A percentile compares a stretch with the other conserved stretches of the same genome.
Conservation (phyloP, 2,888 invertebrate species). For the Synergus laeviventris region DNA sequence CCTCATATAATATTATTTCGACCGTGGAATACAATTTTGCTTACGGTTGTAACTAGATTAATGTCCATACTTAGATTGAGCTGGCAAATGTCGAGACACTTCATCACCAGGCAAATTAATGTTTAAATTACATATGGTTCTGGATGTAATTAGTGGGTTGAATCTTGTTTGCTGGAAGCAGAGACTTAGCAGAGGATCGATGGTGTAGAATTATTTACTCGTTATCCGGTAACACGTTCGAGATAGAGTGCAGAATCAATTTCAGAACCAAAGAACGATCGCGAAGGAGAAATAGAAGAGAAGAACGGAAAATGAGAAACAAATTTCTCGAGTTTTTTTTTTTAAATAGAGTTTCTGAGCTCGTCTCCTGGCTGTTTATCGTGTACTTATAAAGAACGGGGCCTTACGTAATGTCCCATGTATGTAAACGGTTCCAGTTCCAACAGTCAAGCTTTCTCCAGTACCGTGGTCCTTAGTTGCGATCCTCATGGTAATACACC, state of each 20-base stretch:
- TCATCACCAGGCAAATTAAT: background rate
- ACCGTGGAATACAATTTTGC: too few relatives aligned
- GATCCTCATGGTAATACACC: conserved; percentile 39
- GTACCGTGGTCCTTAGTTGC: conserved; percentile 42
- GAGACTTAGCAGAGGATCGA: background rate
- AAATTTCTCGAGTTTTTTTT: conserved; percentile 39
- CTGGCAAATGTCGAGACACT: background rate
- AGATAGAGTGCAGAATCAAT: background rate
- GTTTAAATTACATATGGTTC: background rate
- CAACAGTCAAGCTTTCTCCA: conserved; percentile 50
- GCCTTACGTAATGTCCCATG: conserved; percentile 51
- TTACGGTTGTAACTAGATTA: background rate
- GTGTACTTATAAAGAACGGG: conserved; percentile 42
- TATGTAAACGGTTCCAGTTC: conserved; percentile 42
- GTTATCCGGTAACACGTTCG: background rate
- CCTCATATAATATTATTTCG: too few relatives aligned
- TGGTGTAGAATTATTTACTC: conserved; percentile 5
- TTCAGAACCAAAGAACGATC: background rate
- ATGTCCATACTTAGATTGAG: background rate
- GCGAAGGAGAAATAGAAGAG: background rate
- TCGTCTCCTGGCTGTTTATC: background rate
- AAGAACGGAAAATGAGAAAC: conserved; percentile 10
- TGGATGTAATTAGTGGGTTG: background rate
- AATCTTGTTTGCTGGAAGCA: background rate
- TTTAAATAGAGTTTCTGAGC: background rate